Conservation (phyloP, 2,797 vertebrate genomes). For the Coregonus suidteri region DNA sequence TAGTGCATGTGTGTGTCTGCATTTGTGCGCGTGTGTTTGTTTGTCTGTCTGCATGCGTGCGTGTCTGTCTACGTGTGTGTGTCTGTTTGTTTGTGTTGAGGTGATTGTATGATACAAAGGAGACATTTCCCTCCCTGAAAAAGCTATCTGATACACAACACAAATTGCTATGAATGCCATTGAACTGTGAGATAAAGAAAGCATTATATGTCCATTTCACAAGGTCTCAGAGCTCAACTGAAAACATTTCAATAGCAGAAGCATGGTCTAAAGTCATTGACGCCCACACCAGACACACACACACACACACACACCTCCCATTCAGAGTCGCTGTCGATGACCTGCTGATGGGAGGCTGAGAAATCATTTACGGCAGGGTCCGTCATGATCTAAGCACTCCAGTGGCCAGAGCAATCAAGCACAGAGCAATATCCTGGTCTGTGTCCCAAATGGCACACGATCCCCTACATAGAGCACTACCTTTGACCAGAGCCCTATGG, state of each 20-base stretch:
- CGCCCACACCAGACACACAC: not conserved
- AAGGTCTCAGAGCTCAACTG: conserved; percentile 8
- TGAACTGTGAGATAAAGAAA: not conserved
- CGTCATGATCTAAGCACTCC: conserved; percentile 8
- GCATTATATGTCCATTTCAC: not conserved
- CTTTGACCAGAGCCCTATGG: not conserved
- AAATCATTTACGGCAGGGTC: conserved; percentile 16
- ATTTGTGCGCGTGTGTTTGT: not conserved
- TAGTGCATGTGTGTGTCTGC: not conserved
- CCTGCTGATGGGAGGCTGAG: conserved; percentile 15
- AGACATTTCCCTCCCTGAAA: not conserved
- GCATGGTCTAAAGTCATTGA: conserved; percentile 2
- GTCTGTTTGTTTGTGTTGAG: not conserved
- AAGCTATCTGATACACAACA: not conserved
- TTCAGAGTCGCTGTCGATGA: not conserved
- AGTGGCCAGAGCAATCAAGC: conserved; percentile 21
- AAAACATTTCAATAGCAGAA: not conserved
- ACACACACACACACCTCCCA: not conserved
- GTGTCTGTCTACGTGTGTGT: not conserved
- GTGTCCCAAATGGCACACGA: not conserved
- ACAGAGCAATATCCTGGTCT: conserved; percentile 20
- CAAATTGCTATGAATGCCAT: not conserved
- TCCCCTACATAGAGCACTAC: not conserved
- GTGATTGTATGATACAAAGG: not conserved
- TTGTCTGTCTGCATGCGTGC: not conserved